Percentiles rank a stretch among this genome's conserved stretches.
These are phyloP conservation scores for Drosophila ogumai DNA, from an alignment of 1,140 invertebrate genomes.

Conservation along the genomic window DNA sequence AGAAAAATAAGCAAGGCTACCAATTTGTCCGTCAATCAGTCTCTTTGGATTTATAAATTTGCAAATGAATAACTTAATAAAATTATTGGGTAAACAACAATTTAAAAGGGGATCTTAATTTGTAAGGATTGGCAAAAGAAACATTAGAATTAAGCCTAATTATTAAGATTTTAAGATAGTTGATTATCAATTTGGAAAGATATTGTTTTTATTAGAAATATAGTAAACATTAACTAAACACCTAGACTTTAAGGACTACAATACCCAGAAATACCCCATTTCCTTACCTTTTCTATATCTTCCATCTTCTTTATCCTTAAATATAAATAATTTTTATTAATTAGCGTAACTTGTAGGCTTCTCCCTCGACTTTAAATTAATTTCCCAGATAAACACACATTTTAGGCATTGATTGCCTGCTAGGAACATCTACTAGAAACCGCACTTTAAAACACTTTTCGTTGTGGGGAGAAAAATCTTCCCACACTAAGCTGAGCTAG, in stretches of 20 bases:
- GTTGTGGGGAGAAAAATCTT: conserved; percentile 55
- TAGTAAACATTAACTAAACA: too few species aligned
- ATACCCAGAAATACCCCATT: too few species aligned
- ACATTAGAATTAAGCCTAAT: too few species aligned
- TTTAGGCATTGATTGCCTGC: conserved; percentile 13
- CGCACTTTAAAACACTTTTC: conserved; percentile 34
- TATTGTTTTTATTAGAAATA: too few species aligned
- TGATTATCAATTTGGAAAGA: too few species aligned
- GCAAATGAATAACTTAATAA: neutral
- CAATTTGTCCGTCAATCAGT: conserved; percentile 8
- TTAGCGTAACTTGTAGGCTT: neutral
- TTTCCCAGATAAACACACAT: conserved; percentile 4
- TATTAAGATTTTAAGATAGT: too few species aligned
- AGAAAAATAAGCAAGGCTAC: conserved; percentile 5
- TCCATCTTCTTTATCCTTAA: too few species aligned
- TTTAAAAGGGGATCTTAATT: neutral
- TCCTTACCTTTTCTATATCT: too few species aligned
- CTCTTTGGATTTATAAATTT: neutral
- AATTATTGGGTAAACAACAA: neutral
- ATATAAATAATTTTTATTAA: too few species aligned
- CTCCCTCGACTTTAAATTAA: conserved; percentile 6
- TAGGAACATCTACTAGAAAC: conserved; percentile 17
- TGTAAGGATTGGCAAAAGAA: too few species aligned
- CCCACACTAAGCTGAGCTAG: conserved; percentile 48
- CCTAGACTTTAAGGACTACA: too few species aligned